Base-by-base conservation (phyloP, 2,797 vertebrate species). In the Chloroceryle inda region DNA sequence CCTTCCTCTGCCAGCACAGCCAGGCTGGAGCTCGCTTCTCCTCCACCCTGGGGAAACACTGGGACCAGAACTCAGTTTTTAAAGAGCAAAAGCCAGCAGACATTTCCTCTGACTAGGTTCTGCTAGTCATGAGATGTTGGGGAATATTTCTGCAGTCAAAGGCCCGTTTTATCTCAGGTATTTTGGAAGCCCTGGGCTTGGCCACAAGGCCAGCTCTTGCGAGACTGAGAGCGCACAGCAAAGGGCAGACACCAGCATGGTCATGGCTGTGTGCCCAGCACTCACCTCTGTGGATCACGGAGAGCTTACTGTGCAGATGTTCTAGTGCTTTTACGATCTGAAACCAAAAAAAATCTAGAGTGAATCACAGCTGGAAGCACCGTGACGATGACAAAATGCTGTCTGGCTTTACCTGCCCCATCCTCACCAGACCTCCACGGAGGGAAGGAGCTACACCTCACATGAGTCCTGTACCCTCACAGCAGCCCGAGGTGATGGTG, bases 291-390 rank as follows among this genome's bases (percentile, higher is more conserved):
- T 99, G 99, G 92, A 99, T 99, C 89, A 99, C 99, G 61, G 99
- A 99, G 94, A 99, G 99, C 80, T 99, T 99, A 96, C 99, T 99
- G 98, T 99, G 99, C 92, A 99, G 98, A 97, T 99, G 99, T 96
- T 99, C 99, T 97, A 99, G 97, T 9, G 99, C 99, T 98, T 99
- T 99, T 74, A 99, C 99, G 62, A 99, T 99, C 99, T 99, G 98
- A 59, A 98, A 96, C 31, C 12, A 49, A 49, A 49, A 27, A 71
- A 95, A 92, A 92, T 2, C 11, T 72, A 83, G 55, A 85, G 63
- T 92, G 84, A 96, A 19, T 77, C 85, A 49, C 50, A 56, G 76
- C 66, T 85, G 81, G 63, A 74, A 91, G 76, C 52, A 63, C 29
- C 40, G 9, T 0, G 3, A 31, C 1, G 10, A 85, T 52, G 31